phyloP scores from a whole-genome alignment of 2,888 invertebrate genomes.

The Drosophila melanosoma region DNA sequence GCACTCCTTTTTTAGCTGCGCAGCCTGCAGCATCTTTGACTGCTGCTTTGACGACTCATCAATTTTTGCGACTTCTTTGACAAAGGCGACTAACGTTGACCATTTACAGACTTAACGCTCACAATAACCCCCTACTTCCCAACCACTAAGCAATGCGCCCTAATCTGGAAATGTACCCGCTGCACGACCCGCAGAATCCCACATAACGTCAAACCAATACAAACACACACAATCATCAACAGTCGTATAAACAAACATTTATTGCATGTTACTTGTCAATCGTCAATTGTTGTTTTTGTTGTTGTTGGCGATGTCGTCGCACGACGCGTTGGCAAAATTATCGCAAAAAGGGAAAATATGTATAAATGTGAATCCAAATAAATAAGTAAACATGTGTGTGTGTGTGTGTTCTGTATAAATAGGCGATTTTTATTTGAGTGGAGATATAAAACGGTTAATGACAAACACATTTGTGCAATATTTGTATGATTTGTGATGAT shows the following conservation, averaged over 20 bases:
- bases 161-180: slow-evolving; percentile 8
- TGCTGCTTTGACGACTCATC: slow-evolving; percentile 49
- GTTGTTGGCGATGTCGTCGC: slow-evolving; percentile 52
- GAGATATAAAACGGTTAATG: slow-evolving; percentile 71
- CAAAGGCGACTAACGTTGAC: slow-evolving; percentile 32
- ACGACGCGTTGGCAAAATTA: slow-evolving; percentile 41
- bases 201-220: slow-evolving; percentile 28
- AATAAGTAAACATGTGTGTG: slow-evolving; percentile 56
- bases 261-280: slow-evolving; percentile 49
- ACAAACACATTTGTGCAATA: slow-evolving; percentile 50
- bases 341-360: slow-evolving; percentile 59
- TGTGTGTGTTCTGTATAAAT: slow-evolving; percentile 27
- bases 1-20: slow-evolving; percentile 17
- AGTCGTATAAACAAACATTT: slow-evolving; percentile 31
- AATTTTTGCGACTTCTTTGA: slow-evolving; percentile 55
- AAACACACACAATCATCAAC: slow-evolving; percentile 5
- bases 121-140: not conserved
- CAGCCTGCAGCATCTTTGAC: slow-evolving; percentile 30
- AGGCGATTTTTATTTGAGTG: slow-evolving; percentile 45
- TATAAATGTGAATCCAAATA: slow-evolving; percentile 67
- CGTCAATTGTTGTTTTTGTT: slow-evolving; percentile 44
- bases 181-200: slow-evolving; percentile 40
- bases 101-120: slow-evolving; percentile 31
- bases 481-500: slow-evolving; percentile 40
- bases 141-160: not conserved